Conservation (phyloP, 2,797 vertebrate species). For the Microhierax caerulescens region DNA sequence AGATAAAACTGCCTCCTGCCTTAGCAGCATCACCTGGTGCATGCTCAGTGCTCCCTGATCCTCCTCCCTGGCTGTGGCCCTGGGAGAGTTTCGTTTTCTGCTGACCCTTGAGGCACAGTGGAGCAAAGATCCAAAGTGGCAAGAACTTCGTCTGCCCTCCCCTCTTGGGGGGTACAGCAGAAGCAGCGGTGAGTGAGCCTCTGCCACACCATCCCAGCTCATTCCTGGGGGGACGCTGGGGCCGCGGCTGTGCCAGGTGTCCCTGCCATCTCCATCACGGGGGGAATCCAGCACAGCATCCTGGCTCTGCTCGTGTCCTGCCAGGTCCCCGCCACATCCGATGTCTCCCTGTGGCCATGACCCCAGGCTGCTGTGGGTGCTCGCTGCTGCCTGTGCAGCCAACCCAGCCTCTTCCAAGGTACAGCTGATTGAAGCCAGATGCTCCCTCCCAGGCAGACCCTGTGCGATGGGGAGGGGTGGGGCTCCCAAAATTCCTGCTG, state of each 20-base stretch:
- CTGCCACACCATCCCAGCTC: too few relatives aligned
- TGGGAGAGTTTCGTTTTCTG: fast-evolving
- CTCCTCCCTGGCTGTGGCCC: neutral
- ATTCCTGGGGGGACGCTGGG: fast-evolving
- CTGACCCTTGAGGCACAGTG: neutral
- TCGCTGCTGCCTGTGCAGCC: neutral
- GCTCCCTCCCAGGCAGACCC: neutral
- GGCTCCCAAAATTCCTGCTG: neutral
- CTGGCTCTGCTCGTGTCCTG: neutral
- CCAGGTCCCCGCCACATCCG: neutral
- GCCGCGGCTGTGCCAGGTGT: neutral
- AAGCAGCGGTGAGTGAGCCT: neutral
- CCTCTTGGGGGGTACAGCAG: fast-evolving
- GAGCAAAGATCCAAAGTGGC: neutral
- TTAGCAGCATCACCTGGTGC: fast-evolving
- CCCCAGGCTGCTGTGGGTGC: fast-evolving
- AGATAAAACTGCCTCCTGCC: neutral
- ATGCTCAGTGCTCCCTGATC: neutral
- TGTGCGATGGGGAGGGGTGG: fast-evolving
- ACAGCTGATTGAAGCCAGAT: constrained; percentile 1
- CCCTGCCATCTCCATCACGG: neutral
- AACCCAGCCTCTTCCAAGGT: neutral
- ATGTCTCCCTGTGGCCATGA: neutral
- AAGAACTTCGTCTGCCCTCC: neutral
- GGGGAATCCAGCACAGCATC: neutral